A percentile compares a stretch with the other conserved stretches of the same genome.
phyloP scores from a whole-genome alignment of 2,113 vertebrate genomes.

The Protobothrops mucrosquamatus region DNA sequence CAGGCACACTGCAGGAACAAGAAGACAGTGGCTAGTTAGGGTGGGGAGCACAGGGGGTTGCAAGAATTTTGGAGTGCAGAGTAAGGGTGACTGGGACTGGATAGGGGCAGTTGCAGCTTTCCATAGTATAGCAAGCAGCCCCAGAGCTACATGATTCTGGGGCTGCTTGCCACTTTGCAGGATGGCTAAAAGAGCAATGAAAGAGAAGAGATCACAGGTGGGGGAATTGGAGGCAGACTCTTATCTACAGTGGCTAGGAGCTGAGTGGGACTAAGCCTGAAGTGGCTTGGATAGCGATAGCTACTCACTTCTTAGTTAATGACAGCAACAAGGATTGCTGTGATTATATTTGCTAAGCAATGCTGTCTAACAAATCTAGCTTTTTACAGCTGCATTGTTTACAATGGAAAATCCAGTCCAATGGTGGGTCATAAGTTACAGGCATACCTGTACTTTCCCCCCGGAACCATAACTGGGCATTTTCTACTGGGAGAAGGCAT shows the following conservation, averaged over 20 bases:
- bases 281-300: not conserved
- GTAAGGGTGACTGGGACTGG: not conserved
- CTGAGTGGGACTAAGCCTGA: too few relatives aligned
- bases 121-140: not conserved
- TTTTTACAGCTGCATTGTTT: not conserved
- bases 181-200: not conserved
- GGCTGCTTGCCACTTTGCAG: not conserved
- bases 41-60: not conserved
- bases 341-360: not conserved
- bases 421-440: not conserved
- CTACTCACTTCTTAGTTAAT: not conserved
- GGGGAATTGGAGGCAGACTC: not conserved
- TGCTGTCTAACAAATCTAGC: not conserved
- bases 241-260: too few relatives aligned
- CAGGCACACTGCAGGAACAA: not conserved
- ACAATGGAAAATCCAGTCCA: not conserved
- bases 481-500: not conserved
- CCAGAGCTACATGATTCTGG: not conserved
- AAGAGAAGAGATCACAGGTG: not conserved
- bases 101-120: not conserved
- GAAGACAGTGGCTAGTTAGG: not conserved
- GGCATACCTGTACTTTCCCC: not conserved
- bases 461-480: not conserved
- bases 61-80: not conserved
- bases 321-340: not conserved